Evolutionary conservation across 2,113 vertebrate genomes (phyloP).

Genomic region (Catharus fuscescens): DNA sequence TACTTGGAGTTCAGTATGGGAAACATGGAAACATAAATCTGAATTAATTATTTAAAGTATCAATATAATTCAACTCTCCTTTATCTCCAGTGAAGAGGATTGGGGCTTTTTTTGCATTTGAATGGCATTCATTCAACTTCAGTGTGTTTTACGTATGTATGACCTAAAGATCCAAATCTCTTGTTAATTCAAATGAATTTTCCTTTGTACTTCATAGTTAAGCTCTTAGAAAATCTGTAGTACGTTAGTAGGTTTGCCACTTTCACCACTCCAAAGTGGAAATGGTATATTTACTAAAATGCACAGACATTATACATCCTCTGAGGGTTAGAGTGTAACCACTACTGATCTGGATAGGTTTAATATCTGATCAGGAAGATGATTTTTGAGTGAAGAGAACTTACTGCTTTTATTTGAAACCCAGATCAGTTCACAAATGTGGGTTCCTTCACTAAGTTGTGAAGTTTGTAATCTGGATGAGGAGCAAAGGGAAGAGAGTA

Average conservation of each 20-base stretch:
- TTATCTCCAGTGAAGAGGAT: not conserved
- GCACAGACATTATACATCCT: rapidly evolving
- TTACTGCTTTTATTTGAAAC: not conserved
- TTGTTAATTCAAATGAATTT: not conserved
- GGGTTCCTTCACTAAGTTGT: not conserved
- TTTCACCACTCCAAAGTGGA: not conserved
- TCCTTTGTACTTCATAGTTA: not conserved
- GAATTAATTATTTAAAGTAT: not conserved
- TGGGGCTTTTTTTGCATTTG: not conserved
- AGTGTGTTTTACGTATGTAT: not conserved
- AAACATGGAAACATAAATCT: not conserved
- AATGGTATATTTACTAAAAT: not conserved
- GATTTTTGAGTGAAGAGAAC: not conserved
- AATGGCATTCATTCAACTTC: not conserved
- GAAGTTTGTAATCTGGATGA: not conserved
- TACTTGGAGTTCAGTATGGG: not conserved
- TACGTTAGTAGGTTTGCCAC: not conserved
- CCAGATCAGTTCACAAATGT: not conserved
- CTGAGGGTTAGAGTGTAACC: not conserved
- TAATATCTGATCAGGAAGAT: not conserved
- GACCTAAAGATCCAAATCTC: not conserved
- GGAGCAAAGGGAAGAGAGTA: not conserved
- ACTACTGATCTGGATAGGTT: not conserved
- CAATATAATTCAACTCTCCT: not conserved
- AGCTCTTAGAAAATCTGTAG: not conserved